These are phyloP conservation scores for Lepus americanus DNA, from an alignment of 2,113 vertebrate genomes.

Conservation along the genomic window DNA sequence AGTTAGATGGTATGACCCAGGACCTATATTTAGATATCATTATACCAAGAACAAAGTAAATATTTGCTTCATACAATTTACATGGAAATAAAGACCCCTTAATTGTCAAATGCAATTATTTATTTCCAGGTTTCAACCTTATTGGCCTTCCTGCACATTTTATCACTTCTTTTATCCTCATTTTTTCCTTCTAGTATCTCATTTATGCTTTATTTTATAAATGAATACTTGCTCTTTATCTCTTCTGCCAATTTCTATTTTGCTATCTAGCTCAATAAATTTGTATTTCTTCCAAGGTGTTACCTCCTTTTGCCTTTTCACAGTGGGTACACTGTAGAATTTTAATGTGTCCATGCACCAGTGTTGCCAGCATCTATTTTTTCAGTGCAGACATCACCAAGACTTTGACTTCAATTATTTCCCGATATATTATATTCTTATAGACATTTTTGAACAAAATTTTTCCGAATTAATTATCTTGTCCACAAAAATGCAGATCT, in stretches of 20 bases:
- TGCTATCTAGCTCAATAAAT: background rate
- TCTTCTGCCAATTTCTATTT: background rate
- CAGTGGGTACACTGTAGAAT: background rate
- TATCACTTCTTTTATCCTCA: background rate
- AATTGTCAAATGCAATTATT: background rate
- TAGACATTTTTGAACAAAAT: background rate
- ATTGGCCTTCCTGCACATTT: background rate
- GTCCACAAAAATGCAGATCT: background rate
- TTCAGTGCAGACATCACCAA: background rate
- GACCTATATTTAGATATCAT: conserved; percentile 45
- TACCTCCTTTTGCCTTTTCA: background rate
- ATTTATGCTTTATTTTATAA: background rate
- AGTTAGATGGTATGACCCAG: background rate
- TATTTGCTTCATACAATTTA: background rate
- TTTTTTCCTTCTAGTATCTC: background rate
- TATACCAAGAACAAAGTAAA: conserved; percentile 22
- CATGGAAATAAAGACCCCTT: background rate
- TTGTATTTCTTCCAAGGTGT: background rate
- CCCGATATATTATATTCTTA: background rate
- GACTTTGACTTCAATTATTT: background rate
- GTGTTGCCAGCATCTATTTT: background rate
- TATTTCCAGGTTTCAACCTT: background rate
- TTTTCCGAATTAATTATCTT: background rate
- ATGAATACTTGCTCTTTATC: background rate
- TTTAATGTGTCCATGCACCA: background rate